phyloP scores from a whole-genome alignment of 2,797 vertebrate genomes.

The Spondyliosoma cantharus region DNA sequence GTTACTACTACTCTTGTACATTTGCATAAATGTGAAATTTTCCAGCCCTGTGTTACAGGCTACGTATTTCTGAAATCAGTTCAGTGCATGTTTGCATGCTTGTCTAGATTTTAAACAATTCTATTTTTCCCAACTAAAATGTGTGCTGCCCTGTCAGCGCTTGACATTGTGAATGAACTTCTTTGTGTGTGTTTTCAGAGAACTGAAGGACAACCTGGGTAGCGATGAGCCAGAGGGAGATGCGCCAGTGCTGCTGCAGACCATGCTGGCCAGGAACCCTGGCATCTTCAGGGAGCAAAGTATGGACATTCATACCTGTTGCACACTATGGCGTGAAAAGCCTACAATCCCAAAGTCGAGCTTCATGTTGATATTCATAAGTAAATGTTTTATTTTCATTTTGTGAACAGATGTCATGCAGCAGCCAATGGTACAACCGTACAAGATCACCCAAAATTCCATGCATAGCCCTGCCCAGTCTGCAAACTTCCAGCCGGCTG shows the following conservation, averaged over 20 bases:
- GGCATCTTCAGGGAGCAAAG: slow-evolving; percentile 99
- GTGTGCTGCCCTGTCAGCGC: neutral
- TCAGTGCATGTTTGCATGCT: neutral
- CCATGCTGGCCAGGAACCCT: slow-evolving; percentile 96
- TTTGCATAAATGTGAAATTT: neutral
- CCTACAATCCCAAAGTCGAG: neutral
- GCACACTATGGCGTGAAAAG: neutral
- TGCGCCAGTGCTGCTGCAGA: slow-evolving; percentile 95
- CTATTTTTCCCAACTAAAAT: neutral
- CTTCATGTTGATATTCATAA: neutral
- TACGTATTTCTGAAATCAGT: neutral
- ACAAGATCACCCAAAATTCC: slow-evolving; percentile 96
- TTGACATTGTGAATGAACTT: neutral
- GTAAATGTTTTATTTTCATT: slow-evolving; percentile 1
- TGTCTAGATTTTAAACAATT: neutral
- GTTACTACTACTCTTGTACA: neutral
- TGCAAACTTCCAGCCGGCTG: slow-evolving; percentile 95
- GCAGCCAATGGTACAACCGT: slow-evolving; percentile 92
- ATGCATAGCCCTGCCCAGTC: slow-evolving; percentile 96
- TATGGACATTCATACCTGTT: slow-evolving; percentile 79
- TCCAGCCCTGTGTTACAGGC: neutral
- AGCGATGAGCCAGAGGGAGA: slow-evolving; percentile 98
- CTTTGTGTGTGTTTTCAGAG: slow-evolving; percentile 81
- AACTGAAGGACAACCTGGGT: slow-evolving; percentile 98
- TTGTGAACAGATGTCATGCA: slow-evolving; percentile 89